Conservation (phyloP, 2,113 vertebrate species). For the Eulemur rufifrons region DNA sequence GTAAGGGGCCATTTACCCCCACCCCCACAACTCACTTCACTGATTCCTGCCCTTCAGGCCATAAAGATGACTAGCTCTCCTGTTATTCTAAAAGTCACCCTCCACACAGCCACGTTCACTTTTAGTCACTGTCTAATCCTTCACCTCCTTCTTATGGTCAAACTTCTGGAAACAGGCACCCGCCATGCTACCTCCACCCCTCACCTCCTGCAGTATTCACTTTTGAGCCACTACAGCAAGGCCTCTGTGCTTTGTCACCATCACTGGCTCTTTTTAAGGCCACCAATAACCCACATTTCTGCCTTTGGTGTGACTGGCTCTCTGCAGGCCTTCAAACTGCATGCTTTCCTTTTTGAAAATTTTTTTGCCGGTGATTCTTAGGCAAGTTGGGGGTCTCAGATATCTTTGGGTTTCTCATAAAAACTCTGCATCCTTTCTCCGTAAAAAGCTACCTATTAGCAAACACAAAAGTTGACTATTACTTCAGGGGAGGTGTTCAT, state of each 20-base stretch:
- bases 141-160: neutral
- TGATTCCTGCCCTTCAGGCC: neutral
- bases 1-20: too few species aligned
- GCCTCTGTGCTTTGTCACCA: neutral
- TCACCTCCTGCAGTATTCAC: neutral
- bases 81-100: neutral
- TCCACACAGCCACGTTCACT: neutral
- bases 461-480: neutral
- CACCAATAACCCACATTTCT: neutral
- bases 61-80: neutral
- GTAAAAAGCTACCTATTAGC: neutral
- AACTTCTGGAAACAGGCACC: neutral
- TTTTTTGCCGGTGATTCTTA: neutral
- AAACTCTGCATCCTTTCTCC: neutral
- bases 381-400: neutral
- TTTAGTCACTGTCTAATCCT: neutral
- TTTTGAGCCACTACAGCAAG: neutral
- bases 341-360: neutral
- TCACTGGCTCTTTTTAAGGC: neutral
- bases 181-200: neutral
- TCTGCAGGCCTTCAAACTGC: neutral
- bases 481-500: neutral
- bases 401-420: neutral
- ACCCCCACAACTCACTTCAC: neutral
- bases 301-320: neutral